These are phyloP conservation scores for Aphidius ervi DNA, from an alignment of 1,140 invertebrate species.

Conservation along the genomic window DNA sequence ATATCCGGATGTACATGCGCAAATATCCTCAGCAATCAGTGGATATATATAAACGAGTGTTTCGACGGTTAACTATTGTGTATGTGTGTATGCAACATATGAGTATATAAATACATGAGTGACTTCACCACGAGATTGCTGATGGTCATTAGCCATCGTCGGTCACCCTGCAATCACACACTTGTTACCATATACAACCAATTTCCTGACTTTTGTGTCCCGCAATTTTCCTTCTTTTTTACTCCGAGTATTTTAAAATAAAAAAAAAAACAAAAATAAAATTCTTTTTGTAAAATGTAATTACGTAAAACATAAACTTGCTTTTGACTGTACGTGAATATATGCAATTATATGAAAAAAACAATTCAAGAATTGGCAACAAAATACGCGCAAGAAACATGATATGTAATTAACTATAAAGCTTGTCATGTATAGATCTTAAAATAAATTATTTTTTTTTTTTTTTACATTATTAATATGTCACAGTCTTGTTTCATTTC, in stretches of 20 bases:
- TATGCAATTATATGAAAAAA: too few species aligned
- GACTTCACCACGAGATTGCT: not conserved
- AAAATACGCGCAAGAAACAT: too few species aligned
- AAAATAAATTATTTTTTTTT: too few species aligned
- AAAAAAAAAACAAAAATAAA: not conserved
- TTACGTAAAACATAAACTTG: too few species aligned
- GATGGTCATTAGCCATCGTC: constrained; percentile 30
- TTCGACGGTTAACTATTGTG: constrained; percentile 25
- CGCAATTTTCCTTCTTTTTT: constrained; percentile 25
- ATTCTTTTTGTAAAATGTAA: not conserved
- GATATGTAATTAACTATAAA: too few species aligned
- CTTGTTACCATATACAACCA: constrained; percentile 37
- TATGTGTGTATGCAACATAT: constrained; percentile 23
- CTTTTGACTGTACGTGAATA: too few species aligned
- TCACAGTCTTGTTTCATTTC: too few species aligned
- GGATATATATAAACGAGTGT: constrained; percentile 17
- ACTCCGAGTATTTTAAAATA: not conserved
- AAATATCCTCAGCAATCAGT: constrained; percentile 23
- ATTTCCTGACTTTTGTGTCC: constrained; percentile 35
- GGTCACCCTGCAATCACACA: constrained; percentile 39
- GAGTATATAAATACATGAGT: constrained; percentile 13
- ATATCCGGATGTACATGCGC: constrained; percentile 22
- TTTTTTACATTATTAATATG: too few species aligned
- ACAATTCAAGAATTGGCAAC: not conserved
- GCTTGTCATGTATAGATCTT: too few species aligned